Evolutionary conservation across 2,888 invertebrate genomes (phyloP).

Genomic region (Coelopa pilipes): DNA sequence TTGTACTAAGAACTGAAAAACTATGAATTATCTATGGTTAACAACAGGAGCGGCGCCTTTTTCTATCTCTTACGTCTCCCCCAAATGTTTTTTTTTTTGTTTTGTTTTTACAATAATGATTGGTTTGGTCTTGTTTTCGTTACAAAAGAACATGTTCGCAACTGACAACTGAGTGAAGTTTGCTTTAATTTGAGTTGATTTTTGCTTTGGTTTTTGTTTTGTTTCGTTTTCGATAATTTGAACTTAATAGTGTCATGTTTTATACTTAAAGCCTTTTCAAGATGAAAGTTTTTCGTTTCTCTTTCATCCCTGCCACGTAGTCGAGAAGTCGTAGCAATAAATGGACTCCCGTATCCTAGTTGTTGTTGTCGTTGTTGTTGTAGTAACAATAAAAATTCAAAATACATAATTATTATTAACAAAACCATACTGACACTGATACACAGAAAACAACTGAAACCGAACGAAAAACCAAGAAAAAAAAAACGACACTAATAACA

Average conservation of each 20-base stretch:
- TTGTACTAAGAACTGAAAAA: not conserved
- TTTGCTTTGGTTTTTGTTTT: too few relatives aligned
- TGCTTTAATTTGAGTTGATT: not conserved
- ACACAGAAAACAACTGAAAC: not conserved
- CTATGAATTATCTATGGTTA: not conserved
- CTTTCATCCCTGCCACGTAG: conserved; percentile 64
- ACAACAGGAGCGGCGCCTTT: conserved; percentile 29
- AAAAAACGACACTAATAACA: too few relatives aligned
- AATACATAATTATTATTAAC: conserved; percentile 19
- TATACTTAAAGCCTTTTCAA: conserved; percentile 66
- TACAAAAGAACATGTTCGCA: too few relatives aligned
- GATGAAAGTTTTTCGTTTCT: conserved; percentile 66
- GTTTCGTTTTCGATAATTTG: not conserved
- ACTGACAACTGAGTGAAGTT: conserved; percentile 38
- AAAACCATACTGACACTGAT: not conserved
- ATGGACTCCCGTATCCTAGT: conserved; percentile 66
- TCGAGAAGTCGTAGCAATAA: conserved; percentile 61
- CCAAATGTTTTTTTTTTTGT: conserved; percentile 27
- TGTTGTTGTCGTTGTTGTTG: conserved; percentile 37
- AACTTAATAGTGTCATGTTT: conserved; percentile 32
- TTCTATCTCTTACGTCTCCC: conserved; percentile 39
- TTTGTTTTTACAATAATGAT: not conserved
- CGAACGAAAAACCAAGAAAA: not conserved
- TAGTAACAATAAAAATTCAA: conserved; percentile 30
- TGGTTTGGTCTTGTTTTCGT: conserved; percentile 24